Evolutionary conservation across 2,113 vertebrate genomes (phyloP).

Genomic region (Ancistrus triradiatus): DNA sequence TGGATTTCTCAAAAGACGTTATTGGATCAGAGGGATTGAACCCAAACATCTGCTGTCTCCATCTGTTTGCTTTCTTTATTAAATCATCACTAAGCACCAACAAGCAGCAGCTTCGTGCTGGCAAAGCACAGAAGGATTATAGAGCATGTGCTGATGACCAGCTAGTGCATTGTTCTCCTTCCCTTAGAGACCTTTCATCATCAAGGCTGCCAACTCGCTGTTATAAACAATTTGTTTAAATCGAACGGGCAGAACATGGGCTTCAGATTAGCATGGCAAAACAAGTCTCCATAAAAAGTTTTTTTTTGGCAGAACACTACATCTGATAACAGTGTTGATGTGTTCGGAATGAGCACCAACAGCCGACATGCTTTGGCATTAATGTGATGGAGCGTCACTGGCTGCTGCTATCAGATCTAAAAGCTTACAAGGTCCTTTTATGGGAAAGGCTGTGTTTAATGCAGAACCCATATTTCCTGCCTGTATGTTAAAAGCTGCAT

Average conservation of each 20-base stretch:
- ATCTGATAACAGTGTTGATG: not conserved
- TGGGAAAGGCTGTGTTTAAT: conserved; percentile 31
- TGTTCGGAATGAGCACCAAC: not conserved
- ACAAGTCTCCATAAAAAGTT: not conserved
- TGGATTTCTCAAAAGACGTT: too few species aligned
- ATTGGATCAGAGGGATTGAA: too few species aligned
- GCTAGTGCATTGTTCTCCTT: too few species aligned
- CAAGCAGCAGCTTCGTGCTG: not conserved
- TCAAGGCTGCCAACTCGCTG: not conserved
- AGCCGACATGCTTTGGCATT: conserved; percentile 28
- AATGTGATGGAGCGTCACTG: conserved; percentile 9
- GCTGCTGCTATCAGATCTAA: too few species aligned
- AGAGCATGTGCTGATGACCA: too few species aligned
- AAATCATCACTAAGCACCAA: conserved; percentile 3
- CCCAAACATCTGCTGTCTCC: conserved; percentile 25
- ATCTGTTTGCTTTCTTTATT: conserved; percentile 11
- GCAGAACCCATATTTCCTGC: conserved; percentile 10
- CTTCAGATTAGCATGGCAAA: not conserved
- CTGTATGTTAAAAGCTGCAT: too few species aligned
- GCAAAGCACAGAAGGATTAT: too few species aligned
- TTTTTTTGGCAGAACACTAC: conserved; percentile 10
- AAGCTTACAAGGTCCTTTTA: conserved; percentile 41
- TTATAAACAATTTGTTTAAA: not conserved
- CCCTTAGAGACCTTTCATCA: too few species aligned
- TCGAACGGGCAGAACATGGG: conserved; percentile 2